phyloP scores from a whole-genome alignment of 2,797 vertebrate genomes.

The Anniella stebbinsi region DNA sequence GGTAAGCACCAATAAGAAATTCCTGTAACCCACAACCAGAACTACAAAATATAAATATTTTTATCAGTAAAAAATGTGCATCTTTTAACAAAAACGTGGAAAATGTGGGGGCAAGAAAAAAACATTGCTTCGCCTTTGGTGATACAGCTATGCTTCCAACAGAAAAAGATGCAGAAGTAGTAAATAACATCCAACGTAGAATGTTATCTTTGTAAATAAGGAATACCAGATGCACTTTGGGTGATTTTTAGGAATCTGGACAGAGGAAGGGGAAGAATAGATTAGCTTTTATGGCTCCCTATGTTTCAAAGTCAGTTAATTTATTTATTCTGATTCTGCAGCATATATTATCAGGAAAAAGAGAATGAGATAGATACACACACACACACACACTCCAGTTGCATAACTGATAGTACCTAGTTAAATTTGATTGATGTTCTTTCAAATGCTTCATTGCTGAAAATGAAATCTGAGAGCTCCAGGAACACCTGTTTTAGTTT shows the following conservation, averaged over 20 bases:
- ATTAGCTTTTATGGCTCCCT: slow-evolving; percentile 7
- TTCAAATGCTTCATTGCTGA: background rate
- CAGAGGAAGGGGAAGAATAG: slow-evolving; percentile 25
- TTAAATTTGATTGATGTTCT: slow-evolving; percentile 34
- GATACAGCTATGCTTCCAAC: background rate
- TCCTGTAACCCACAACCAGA: background rate
- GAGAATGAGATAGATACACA: background rate
- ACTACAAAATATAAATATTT: background rate
- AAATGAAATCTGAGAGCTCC: slow-evolving; percentile 14
- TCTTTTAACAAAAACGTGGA: background rate
- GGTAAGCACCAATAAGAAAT: background rate
- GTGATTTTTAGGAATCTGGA: slow-evolving; percentile 24
- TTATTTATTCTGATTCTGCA: slow-evolving; percentile 53
- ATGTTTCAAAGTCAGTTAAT: slow-evolving; percentile 48
- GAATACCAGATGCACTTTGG: slow-evolving; percentile 9
- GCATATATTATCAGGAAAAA: background rate
- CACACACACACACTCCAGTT: background rate
- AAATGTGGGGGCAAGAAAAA: background rate
- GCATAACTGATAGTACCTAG: slow-evolving; percentile 13
- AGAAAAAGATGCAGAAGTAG: background rate
- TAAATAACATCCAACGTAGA: slow-evolving; percentile 25
- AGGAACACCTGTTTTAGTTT: slow-evolving; percentile 26
- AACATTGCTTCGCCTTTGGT: slow-evolving; percentile 5
- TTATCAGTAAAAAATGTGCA: background rate
- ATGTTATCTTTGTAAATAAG: slow-evolving; percentile 26